Conservation (phyloP, 2,113 vertebrate species). For the Benitochromis conjunctus region DNA sequence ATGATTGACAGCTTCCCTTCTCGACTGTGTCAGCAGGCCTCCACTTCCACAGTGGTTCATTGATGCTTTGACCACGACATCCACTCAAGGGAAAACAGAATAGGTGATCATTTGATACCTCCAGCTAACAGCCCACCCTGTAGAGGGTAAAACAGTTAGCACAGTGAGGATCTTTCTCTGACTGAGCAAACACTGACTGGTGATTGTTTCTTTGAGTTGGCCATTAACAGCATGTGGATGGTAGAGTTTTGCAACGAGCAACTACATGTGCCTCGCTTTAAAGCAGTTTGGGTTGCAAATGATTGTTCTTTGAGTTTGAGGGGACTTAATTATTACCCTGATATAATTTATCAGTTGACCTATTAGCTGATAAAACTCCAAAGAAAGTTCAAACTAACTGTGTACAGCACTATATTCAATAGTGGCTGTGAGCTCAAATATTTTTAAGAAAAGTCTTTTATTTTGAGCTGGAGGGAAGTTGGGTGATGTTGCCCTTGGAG, state of each 20-base stretch:
- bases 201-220: constrained; percentile 57
- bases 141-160: constrained; percentile 58
- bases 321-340: not conserved
- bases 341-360: not conserved
- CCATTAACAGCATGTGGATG: constrained; percentile 30
- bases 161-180: constrained; percentile 28
- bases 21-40: constrained; percentile 26
- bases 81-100: constrained; percentile 52
- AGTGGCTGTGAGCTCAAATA: not conserved
- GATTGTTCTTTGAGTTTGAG: not conserved
- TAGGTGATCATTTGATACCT: constrained; percentile 64
- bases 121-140: constrained; percentile 47
- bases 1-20: constrained; percentile 45
- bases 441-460: constrained; percentile 17
- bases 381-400: not conserved
- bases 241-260: constrained; percentile 17
- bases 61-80: constrained; percentile 39
- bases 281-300: not conserved
- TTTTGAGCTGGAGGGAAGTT: not conserved
- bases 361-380: not conserved
- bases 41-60: constrained; percentile 54
- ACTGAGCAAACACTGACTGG: constrained; percentile 48
- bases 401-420: not conserved
- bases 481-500: not conserved
- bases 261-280: not conserved